Evolutionary conservation across 2,888 invertebrate species (phyloP).

Genomic region (Cosmorhoe ocellata): DNA sequence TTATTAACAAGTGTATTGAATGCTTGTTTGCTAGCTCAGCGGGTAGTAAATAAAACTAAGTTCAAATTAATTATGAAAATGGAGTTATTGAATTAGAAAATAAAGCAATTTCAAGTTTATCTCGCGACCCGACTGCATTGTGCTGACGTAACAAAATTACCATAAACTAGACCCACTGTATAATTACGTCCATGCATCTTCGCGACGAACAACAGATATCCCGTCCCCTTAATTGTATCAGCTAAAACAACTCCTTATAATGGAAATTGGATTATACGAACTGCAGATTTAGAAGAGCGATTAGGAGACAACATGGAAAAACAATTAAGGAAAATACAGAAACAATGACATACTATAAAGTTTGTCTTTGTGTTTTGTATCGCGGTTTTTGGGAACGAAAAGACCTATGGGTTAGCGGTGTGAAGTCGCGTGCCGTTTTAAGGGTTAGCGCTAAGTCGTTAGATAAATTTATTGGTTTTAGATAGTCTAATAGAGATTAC

Average conservation of each 20-base stretch:
- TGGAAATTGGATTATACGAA: constrained; percentile 73
- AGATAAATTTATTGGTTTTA: constrained; percentile 74
- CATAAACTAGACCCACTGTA: constrained; percentile 30
- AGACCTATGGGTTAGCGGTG: constrained; percentile 48
- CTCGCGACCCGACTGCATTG: constrained; percentile 21
- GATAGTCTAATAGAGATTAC: constrained; percentile 67
- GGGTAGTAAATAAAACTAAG: no score
- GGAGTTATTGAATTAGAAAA: neutral
- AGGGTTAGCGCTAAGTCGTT: constrained; percentile 68
- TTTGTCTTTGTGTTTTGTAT: constrained; percentile 72
- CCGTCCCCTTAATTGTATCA: constrained; percentile 22
- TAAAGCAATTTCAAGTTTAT: constrained; percentile 4
- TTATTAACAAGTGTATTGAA: no score
- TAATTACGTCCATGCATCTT: constrained; percentile 66
- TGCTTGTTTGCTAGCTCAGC: no score
- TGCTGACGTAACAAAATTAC: constrained; percentile 36
- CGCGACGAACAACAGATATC: constrained; percentile 57
- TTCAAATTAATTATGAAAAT: constrained; percentile 11
- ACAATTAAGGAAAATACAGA: constrained; percentile 76
- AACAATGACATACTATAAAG: constrained; percentile 75
- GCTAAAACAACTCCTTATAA: constrained; percentile 50
- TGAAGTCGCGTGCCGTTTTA: constrained; percentile 55
- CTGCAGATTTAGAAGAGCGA: constrained; percentile 67
- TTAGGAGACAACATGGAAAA: constrained; percentile 76
- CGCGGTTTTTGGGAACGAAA: constrained; percentile 64